A percentile compares a stretch with the other conserved stretches of the same genome.
phyloP scores from a whole-genome alignment of 2,797 vertebrate genomes.

The Ceryle rudis region DNA sequence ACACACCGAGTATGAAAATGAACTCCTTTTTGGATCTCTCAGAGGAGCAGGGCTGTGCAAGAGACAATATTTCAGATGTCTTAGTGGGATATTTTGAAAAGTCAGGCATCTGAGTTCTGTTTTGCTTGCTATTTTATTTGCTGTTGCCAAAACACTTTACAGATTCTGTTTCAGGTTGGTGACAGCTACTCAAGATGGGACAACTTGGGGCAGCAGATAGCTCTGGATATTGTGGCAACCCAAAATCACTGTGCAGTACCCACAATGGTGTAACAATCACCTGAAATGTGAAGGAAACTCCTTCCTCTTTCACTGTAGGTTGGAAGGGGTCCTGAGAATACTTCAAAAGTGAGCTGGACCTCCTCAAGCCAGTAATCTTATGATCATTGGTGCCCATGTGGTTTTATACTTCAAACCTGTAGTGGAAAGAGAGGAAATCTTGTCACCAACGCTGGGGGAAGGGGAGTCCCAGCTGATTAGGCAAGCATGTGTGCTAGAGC shows the following conservation, averaged over 20 bases:
- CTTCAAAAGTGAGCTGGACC: background rate
- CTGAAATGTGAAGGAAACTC: background rate
- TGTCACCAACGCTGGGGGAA: background rate
- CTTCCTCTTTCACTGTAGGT: background rate
- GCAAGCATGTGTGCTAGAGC: background rate
- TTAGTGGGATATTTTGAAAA: slow-evolving; percentile 27
- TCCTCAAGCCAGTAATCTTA: background rate
- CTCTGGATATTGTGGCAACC: background rate
- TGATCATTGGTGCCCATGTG: background rate
- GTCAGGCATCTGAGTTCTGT: background rate
- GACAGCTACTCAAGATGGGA: background rate
- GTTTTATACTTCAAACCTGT: background rate
- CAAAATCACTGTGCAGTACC: background rate
- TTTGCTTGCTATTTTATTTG: slow-evolving; percentile 17
- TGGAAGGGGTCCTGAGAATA: background rate
- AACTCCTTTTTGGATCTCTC: slow-evolving; percentile 45
- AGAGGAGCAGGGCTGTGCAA: background rate
- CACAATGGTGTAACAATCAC: background rate
- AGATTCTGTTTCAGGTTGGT: background rate
- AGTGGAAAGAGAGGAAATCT: background rate
- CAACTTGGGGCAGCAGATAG: background rate
- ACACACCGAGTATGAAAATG: background rate
- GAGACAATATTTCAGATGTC: slow-evolving; percentile 47
- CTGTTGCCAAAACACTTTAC: background rate
- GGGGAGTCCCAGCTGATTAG: background rate